Evolutionary conservation across 2,113 vertebrate genomes (phyloP).

Genomic region (Lamprotornis superbus): DNA sequence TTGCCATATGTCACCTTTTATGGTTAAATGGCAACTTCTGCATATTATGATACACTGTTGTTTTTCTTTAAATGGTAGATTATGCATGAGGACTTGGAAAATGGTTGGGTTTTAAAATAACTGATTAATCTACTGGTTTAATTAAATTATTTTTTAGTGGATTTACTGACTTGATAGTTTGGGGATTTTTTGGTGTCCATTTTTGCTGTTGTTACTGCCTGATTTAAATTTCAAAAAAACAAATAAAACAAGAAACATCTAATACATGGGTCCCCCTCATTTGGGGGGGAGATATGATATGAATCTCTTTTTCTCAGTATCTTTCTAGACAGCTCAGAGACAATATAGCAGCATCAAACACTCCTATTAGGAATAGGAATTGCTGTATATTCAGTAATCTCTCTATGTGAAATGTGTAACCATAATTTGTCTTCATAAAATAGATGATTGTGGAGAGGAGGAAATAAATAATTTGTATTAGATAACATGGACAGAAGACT

Average conservation of each 20-base stretch:
- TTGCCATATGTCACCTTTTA: neutral
- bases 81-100: neutral
- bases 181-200: neutral
- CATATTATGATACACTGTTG: neutral
- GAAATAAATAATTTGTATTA: neutral
- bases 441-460: neutral
- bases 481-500: neutral
- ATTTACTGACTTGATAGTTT: neutral
- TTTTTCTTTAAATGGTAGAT: neutral
- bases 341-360: neutral
- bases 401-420: neutral
- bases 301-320: neutral
- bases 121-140: neutral
- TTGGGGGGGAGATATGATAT: neutral
- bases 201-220: neutral
- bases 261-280: neutral
- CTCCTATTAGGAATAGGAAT: neutral
- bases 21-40: neutral
- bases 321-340: neutral
- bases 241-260: neutral
- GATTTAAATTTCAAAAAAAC: neutral
- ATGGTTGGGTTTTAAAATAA: neutral
- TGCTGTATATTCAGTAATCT: neutral
- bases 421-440: slow-evolving; percentile 10
- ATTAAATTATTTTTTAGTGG: neutral